phyloP scores from a whole-genome alignment of 2,113 vertebrate genomes.

The Oceanodroma tethys region DNA sequence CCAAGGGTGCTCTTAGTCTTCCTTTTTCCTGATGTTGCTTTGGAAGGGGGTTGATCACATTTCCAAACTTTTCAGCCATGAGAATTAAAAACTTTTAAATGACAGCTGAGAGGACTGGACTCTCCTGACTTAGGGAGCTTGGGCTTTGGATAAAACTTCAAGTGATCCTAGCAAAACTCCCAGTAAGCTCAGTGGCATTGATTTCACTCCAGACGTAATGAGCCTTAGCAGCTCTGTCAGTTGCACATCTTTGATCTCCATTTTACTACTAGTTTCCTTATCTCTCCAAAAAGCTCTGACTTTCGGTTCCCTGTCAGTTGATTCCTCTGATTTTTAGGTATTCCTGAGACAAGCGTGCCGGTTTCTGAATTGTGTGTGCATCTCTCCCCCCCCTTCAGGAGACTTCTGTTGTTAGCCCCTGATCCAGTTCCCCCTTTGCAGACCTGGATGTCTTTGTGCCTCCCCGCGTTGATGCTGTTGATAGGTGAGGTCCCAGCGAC shows the following conservation, averaged over 20 bases:
- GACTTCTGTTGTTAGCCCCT: not conserved
- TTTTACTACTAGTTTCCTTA: not conserved
- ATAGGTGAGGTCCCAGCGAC: fast-evolving
- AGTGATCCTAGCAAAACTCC: not conserved
- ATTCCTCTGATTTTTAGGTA: not conserved
- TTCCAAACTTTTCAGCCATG: not conserved
- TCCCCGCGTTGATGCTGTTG: not conserved
- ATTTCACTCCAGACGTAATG: not conserved
- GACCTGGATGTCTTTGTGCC: not conserved
- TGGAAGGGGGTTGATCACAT: not conserved
- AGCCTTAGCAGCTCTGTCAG: slow-evolving; percentile 36
- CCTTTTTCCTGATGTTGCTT: fast-evolving
- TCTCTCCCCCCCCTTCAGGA: not conserved
- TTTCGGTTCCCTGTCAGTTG: not conserved
- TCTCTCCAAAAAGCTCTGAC: not conserved
- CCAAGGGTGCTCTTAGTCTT: not conserved
- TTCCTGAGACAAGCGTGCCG: fast-evolving
- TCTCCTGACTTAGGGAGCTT: not conserved
- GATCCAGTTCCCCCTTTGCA: not conserved
- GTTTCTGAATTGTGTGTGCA: not conserved
- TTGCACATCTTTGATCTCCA: slow-evolving; percentile 17
- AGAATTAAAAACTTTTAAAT: not conserved
- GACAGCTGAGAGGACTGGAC: not conserved
- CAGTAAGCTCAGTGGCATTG: not conserved
- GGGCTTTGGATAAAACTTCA: not conserved